phyloP scores from a whole-genome alignment of 2,113 vertebrate species.

The Perca schrenkii region DNA sequence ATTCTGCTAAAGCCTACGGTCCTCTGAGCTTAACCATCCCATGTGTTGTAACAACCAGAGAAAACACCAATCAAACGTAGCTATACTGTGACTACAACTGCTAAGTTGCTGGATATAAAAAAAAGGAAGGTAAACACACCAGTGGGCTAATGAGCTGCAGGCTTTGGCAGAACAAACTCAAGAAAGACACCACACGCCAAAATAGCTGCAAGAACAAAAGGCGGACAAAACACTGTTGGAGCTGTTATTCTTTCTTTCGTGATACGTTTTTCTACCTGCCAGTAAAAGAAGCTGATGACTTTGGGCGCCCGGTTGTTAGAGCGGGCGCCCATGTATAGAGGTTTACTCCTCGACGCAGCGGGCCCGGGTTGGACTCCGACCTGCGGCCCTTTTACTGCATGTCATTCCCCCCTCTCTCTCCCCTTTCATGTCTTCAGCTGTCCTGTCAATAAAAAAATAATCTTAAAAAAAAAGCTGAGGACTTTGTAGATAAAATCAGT shows the following conservation, averaged over 20 bases:
- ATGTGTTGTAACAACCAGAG: not conserved
- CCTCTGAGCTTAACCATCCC: not conserved
- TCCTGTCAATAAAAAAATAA: too few species aligned
- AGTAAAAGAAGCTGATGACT: conserved; percentile 5
- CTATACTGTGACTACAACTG: not conserved
- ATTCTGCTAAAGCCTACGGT: not conserved
- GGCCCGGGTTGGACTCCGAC: too few species aligned
- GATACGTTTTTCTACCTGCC: not conserved
- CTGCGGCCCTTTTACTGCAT: too few species aligned
- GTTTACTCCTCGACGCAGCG: too few species aligned
- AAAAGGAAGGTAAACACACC: not conserved
- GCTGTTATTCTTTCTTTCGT: not conserved
- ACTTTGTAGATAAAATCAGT: not conserved
- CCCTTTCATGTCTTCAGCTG: too few species aligned
- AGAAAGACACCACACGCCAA: not conserved
- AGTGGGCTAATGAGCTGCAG: conserved; percentile 36
- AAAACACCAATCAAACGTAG: not conserved
- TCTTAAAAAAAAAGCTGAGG: not conserved
- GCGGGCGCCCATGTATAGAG: too few species aligned
- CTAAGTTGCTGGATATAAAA: not conserved
- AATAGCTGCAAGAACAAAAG: conserved; percentile 15
- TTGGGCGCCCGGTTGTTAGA: not conserved
- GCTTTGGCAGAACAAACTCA: not conserved
- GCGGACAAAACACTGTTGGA: not conserved
- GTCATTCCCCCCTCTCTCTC: too few species aligned